Base-by-base conservation (phyloP, 2,113 vertebrate genomes). In the Sciurus niger region DNA sequence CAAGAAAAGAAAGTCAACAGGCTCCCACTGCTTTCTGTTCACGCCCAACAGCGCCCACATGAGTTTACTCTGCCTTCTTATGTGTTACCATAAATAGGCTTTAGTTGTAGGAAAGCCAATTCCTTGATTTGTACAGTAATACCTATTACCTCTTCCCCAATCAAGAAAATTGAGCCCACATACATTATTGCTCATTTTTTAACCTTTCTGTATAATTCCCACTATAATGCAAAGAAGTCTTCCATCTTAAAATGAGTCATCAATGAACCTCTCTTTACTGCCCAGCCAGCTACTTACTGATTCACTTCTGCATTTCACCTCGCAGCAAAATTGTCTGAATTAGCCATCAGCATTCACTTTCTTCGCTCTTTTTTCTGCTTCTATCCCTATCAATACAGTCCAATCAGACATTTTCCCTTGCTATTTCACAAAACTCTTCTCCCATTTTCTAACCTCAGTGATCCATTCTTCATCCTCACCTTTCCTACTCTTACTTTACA, bases 341-440 rank as follows among this genome's bases (percentile, higher is more conserved):
- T 53, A 65, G 53, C 18, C 63, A 25, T 53, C 28, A 22, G 8
- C 28, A 53, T 85, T 91, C 43, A 85, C 25, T 85, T 34, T 78
- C 18, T 40, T 87, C 37, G 28, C 4, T 28, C 34, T 25, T 60
- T 25, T 34, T 63, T 92, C 16, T 67, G 4, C 3, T 55, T 30
- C 25, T 79, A 25, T 73, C 84, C 24, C 30, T 55, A 8, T 70
- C 53, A 78, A 65, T 60, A 37, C 20, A 46, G 32, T 84, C 2
- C 4, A 90, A 74, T 43, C 5, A 77, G 95, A 8, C 18, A 65
- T 55, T 78, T 88, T 53, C n/a, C 2, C 43, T 74, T 95, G 79
- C n/a, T 78, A 46, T 10, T 46, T 92, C 34, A 87, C 16, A 32
- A 83, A 96, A 83, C 17, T 88, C 40, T 86, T 76, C 43, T 63